phyloP scores from a whole-genome alignment of 2,113 vertebrate genomes.

The Struthio camelus region DNA sequence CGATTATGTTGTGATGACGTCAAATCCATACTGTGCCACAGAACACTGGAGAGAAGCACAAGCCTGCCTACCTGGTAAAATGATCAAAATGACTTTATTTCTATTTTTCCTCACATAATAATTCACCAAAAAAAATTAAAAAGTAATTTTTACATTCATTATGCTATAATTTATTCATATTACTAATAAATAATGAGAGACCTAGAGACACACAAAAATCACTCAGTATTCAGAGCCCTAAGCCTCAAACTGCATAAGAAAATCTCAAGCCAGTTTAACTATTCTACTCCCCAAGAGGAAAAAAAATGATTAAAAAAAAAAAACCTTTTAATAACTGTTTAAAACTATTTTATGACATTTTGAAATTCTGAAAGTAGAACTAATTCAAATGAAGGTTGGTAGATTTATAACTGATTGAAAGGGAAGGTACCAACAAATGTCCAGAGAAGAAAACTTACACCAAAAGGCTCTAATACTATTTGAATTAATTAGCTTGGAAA shows the following conservation, averaged over 20 bases:
- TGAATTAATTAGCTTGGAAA: not conserved
- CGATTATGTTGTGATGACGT: not conserved
- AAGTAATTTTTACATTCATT: not conserved
- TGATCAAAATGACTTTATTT: not conserved
- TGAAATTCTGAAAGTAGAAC: not conserved
- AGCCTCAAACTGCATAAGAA: not conserved
- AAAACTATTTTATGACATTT: not conserved
- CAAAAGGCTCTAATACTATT: not conserved
- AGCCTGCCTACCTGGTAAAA: not conserved
- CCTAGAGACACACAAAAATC: not conserved
- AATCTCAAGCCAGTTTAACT: not conserved
- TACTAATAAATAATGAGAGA: not conserved
- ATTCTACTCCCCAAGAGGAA: not conserved
- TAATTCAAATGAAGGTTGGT: not conserved
- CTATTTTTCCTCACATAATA: not conserved
- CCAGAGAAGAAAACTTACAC: not conserved
- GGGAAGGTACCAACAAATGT: not conserved
- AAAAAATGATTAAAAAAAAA: not conserved
- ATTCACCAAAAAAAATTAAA: not conserved
- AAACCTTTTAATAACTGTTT: not conserved
- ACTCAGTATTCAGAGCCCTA: not conserved
- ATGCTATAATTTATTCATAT: not conserved
- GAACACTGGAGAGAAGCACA: slow-evolving; percentile 13
- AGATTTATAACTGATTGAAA: not conserved
- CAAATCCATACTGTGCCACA: slow-evolving; percentile 55